phyloP scores from a whole-genome alignment of 2,888 invertebrate species.

The Rhopalosiphum nymphaeae region DNA sequence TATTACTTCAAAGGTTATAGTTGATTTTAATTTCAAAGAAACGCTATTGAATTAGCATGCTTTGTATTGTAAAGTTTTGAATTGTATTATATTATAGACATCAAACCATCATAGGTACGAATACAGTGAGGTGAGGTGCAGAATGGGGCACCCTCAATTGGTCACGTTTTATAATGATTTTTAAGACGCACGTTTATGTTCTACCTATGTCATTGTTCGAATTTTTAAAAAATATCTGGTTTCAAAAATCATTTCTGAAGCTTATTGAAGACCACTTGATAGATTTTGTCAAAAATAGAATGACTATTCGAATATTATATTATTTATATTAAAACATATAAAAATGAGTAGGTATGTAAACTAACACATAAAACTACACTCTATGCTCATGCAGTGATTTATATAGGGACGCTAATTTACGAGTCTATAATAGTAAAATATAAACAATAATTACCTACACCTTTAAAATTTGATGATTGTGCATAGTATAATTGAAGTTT shows the following conservation, averaged over 20 bases:
- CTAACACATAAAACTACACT: background rate
- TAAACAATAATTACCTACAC: background rate
- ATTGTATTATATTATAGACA: background rate
- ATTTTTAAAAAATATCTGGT: background rate
- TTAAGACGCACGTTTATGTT: background rate
- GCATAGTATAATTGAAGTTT: background rate
- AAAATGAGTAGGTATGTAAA: background rate
- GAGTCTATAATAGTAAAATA: background rate
- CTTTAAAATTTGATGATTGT: background rate
- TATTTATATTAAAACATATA: background rate
- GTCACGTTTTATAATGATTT: slow-evolving; percentile 4
- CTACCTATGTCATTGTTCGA: background rate
- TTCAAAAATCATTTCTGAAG: background rate
- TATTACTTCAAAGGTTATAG: background rate
- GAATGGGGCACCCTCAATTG: background rate
- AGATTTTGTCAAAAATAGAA: background rate
- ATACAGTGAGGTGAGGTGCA: background rate
- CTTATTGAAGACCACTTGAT: background rate
- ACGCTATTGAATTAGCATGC: background rate
- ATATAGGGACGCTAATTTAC: background rate
- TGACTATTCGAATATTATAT: background rate
- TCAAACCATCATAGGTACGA: background rate
- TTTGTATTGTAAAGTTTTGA: background rate
- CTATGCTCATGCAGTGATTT: too few species aligned
- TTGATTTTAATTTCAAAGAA: background rate